Base-by-base conservation (phyloP, 2,113 vertebrate genomes). In the Mobula birostris region DNA sequence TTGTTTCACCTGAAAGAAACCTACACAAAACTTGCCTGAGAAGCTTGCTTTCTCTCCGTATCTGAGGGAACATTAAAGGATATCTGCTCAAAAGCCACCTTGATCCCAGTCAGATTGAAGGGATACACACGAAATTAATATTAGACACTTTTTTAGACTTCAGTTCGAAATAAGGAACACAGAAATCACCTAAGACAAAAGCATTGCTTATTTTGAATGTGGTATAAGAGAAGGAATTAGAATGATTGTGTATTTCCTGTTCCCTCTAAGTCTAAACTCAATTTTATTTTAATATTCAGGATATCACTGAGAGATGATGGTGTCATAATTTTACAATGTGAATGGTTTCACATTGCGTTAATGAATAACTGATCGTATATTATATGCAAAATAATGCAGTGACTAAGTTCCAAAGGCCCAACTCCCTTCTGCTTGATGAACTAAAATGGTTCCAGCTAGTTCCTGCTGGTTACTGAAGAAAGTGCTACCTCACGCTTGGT, bases 1-100 rank as follows among this genome's bases (percentile, higher is more conserved):
- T 93, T 36, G 85, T 36, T 83, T 87, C 85, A 87, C 27, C 21
- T 76, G 82, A 94, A 94, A 90, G 79, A 56, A 80, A 80, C 14
- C 8, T 21, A 17, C 56, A 78, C 32, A 4, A 94, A 61, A 79
- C 58, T 9, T 48, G 58, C 14, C 74, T 12, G 21, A 32, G 74
- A 66, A 5, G 15, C 58, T 94, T 94, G 24, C n/a, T 80, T 48
- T 94, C n/a, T 36, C 80, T 94, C 74, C 14, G 63, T 94, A 80
- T 94, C 9, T 91, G 27, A 93, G 74, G 70, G 24, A 0, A 1
- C 3, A 72, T 93, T 21, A 24, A 9, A 48, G 9, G 36, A 76
- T 93, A 74, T 93, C 32, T 74, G 32, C 7, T 74, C 70, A 27
- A 72, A 11, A 11, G 40, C 27, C 17, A 17, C 12, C 7, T 92